A percentile compares a stretch with the other conserved stretches of the same genome.
Conservation (phyloP, 2,888 invertebrate species). For the Strigamia maritima region DNA sequence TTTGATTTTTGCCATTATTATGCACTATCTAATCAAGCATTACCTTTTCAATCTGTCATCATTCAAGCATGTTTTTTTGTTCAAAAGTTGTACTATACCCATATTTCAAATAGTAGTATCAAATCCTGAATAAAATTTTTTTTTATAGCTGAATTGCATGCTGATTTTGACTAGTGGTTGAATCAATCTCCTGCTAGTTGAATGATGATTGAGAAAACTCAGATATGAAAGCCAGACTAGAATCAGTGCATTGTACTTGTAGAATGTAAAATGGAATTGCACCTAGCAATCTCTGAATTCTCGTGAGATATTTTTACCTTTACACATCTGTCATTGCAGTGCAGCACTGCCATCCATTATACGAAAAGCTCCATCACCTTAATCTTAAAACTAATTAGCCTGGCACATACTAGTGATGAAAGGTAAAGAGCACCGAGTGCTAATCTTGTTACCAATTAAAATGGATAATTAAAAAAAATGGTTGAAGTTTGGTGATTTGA, state of each 20-base stretch:
- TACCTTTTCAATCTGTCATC: not conserved
- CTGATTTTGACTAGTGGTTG: not conserved
- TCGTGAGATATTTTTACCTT: not conserved
- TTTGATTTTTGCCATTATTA: no score
- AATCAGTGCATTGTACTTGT: not conserved
- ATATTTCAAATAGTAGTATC: not conserved
- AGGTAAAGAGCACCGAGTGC: no score
- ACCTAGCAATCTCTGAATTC: not conserved
- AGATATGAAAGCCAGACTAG: not conserved
- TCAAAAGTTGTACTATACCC: not conserved
- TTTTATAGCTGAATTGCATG: not conserved
- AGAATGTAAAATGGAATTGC: not conserved
- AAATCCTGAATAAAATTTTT: not conserved
- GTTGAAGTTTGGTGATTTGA: no score
- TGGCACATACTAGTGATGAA: no score
- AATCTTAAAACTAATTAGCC: not conserved
- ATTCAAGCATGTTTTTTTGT: not conserved
- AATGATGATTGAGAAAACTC: not conserved
- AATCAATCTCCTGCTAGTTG: not conserved
- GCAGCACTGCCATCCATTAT: not conserved
- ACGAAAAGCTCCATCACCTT: not conserved
- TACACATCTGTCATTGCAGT: not conserved
- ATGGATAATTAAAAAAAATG: no score
- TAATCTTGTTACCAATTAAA: no score
- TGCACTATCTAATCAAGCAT: not conserved